Evolutionary conservation across 2,113 vertebrate species (phyloP).

Genomic region (Hemichromis elongatus): DNA sequence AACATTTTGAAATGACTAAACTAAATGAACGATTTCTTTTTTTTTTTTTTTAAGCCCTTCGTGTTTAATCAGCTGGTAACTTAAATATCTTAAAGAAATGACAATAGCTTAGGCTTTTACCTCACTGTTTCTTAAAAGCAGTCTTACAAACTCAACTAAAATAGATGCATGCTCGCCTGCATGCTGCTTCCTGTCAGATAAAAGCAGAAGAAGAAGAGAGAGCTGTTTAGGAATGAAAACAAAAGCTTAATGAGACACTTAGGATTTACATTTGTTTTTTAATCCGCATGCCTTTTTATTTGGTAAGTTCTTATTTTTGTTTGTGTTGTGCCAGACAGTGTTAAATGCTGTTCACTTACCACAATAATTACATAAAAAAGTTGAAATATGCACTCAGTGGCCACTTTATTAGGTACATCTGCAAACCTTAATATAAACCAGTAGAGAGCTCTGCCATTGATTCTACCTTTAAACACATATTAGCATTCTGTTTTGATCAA

Average conservation of each 20-base stretch:
- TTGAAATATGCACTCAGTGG: neutral
- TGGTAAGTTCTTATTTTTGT: neutral
- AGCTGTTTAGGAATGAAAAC: neutral
- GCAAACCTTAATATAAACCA: neutral
- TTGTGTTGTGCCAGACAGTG: neutral
- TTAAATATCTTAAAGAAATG: neutral
- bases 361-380: neutral
- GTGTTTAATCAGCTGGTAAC: neutral
- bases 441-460: neutral
- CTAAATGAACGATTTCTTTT: neutral
- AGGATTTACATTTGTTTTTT: neutral
- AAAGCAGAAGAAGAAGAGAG: neutral
- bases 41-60: neutral
- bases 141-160: neutral
- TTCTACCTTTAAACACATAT: neutral
- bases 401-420: accelerated
- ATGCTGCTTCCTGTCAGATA: slow-evolving; percentile 23
- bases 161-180: slow-evolving; percentile 31
- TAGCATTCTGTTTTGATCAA: neutral
- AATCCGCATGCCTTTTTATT: neutral
- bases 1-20: accelerated
- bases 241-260: neutral
- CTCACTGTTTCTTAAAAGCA: neutral
- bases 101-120: neutral
- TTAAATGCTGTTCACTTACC: neutral